Evolutionary conservation across 2,888 invertebrate genomes (phyloP).

Genomic region (Gymnosoma rotundatum): DNA sequence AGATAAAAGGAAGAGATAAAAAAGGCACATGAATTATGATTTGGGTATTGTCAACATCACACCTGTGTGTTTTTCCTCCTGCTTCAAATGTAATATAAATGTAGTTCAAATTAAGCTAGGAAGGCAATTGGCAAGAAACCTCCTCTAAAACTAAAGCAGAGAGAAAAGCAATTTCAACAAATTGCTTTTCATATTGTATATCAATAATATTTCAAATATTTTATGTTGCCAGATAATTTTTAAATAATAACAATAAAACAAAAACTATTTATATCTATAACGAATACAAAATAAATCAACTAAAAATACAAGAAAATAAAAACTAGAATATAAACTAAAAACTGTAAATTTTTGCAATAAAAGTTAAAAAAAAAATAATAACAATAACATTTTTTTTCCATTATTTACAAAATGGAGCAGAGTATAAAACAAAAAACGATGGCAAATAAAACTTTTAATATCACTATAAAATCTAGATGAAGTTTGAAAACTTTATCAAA

Average conservation of each 20-base stretch:
- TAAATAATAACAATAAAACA: background rate
- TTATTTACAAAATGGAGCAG: too few species aligned
- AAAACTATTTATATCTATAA: conserved; percentile 3
- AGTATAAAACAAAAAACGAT: too few species aligned
- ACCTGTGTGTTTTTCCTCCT: conserved; percentile 48
- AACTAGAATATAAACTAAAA: background rate
- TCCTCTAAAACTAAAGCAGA: background rate
- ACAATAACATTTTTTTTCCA: too few species aligned
- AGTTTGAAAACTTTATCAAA: too few species aligned
- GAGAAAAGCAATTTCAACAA: conserved; percentile 52
- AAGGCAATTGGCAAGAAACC: background rate
- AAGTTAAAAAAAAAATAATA: background rate
- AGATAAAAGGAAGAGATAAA: conserved; percentile 20
- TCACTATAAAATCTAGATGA: too few species aligned
- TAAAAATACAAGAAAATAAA: conserved; percentile 4
- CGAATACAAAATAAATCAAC: conserved; percentile 21
- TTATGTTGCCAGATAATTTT: conserved; percentile 3
- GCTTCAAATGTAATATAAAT: conserved; percentile 36
- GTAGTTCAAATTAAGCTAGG: conserved; percentile 15
- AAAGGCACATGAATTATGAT: conserved; percentile 61
- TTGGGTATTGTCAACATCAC: conserved; percentile 66
- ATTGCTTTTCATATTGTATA: conserved; percentile 58
- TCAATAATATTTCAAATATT: conserved; percentile 59
- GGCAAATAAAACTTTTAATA: too few species aligned
- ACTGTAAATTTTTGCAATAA: conserved; percentile 5